Percentiles rank a stretch among this genome's conserved stretches.
Evolutionary conservation across 2,797 vertebrate genomes (phyloP).

Genomic region (Dipus sagitta): DNA sequence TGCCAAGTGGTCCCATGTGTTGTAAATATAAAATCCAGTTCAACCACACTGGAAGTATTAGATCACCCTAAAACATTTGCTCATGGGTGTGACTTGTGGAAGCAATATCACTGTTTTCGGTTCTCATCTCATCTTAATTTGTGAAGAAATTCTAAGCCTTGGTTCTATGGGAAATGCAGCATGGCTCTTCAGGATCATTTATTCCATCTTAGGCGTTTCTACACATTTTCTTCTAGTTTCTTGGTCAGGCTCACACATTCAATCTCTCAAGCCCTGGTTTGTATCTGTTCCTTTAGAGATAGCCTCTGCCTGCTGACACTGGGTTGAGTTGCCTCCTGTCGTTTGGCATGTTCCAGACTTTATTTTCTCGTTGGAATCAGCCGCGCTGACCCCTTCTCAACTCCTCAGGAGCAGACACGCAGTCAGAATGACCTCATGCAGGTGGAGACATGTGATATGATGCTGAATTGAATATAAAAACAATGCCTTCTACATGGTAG

Average conservation of each 20-base stretch:
- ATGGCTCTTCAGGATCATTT: background rate
- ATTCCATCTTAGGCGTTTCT: background rate
- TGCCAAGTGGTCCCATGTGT: background rate
- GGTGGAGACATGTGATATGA: background rate
- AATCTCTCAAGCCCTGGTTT: background rate
- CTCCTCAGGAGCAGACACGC: fast-evolving
- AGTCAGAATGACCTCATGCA: fast-evolving
- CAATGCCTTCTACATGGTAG: background rate
- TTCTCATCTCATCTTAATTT: background rate
- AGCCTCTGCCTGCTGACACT: background rate
- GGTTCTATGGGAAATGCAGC: fast-evolving
- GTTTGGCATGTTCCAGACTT: background rate
- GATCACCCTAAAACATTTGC: background rate
- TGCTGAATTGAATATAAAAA: background rate
- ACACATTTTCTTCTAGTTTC: background rate
- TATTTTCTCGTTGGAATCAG: too few relatives aligned
- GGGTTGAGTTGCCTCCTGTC: background rate
- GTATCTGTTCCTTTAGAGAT: background rate
- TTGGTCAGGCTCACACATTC: background rate
- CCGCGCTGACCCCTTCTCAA: fast-evolving
- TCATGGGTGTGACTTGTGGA: background rate
- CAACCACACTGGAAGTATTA: background rate
- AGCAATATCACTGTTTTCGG: background rate
- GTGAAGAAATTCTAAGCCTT: background rate
- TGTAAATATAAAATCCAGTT: background rate